Evolutionary conservation across 2,888 invertebrate genomes (phyloP), one percentile per base, ranked within the genome.

Genomic region (Campoplex capitator): DNA sequence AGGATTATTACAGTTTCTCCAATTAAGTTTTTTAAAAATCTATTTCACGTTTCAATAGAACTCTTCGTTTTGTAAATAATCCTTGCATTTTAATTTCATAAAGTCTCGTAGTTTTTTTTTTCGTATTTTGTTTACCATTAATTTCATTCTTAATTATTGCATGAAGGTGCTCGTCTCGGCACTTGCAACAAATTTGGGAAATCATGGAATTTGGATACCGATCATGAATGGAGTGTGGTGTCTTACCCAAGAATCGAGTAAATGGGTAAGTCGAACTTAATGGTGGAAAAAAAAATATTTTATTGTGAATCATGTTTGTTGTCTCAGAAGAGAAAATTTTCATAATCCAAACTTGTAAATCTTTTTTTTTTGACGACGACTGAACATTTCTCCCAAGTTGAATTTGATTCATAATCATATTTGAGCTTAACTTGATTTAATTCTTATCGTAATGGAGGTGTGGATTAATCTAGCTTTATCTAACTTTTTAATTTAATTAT

Each of bases 81-180:
- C 13, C 13, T 45, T 45, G 13, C 11, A 48, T 32, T 28, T 76
- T 7, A 16, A 51, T 16, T 73, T 54, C 3, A 1, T 2, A 58
- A 42, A 45, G 11, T 45, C 18, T 58, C 23, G 13, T 2, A 48
- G 8, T 28, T 3, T 32, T 51, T 28, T 28, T 3, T 32, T 51
- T 28, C 3, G 32, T 11, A 38, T 35, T 35, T 11, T 76, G 28
- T 62, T 70, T 35, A 28, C 51, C 23, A 70, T 56, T 16, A 9
- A 42, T 54, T 38, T 56, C 35, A 45, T 62, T n/a, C 4, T 76
- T 56, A 18, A 51, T 85, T 78, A 28, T 71, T 84, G 18, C 35
- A 42, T 81, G 0, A 68, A 94, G 94, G 94, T 94, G 90, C 89
- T 94, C 54, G 91, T 94, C 9, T 90, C 94, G n/a, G 92, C 94